Conservation (phyloP, 2,888 invertebrate genomes). For the Xylota segnis region DNA sequence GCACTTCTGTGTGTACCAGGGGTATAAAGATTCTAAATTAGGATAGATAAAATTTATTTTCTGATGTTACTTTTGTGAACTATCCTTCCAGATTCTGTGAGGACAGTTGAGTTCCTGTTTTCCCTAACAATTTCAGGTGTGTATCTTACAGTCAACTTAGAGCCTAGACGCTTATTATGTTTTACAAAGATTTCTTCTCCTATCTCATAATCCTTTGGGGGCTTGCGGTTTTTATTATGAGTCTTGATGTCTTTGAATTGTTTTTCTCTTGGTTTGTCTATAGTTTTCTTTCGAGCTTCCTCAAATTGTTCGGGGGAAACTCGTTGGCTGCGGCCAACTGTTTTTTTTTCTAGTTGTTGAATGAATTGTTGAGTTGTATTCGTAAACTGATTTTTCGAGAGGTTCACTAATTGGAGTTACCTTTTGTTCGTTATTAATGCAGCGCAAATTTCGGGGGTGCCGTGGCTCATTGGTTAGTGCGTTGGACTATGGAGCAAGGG, state of each 20-base stretch:
- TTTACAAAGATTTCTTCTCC: too few species aligned
- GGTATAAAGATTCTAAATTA: too few species aligned
- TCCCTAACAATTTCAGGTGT: slow-evolving; percentile 41
- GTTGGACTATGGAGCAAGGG: too few species aligned
- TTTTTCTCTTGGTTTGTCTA: not conserved
- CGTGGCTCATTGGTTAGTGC: too few species aligned
- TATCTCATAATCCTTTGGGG: too few species aligned
- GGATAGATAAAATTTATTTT: not conserved
- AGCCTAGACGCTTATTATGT: slow-evolving; percentile 5
- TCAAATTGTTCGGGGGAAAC: slow-evolving; percentile 1
- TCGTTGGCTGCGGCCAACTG: not conserved
- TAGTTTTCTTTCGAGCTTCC: not conserved
- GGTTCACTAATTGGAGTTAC: not conserved
- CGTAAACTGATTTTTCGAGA: not conserved
- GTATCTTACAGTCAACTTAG: slow-evolving; percentile 9
- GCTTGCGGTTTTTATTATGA: too few species aligned
- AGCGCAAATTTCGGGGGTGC: too few species aligned
- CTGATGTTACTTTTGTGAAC: not conserved
- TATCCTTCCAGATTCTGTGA: slow-evolving; percentile 26
- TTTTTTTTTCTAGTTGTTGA: not conserved
- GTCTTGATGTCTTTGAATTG: not conserved
- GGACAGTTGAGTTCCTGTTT: slow-evolving; percentile 37
- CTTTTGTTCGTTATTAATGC: too few species aligned
- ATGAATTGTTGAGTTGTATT: not conserved
- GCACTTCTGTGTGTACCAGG: too few species aligned